phyloP scores from a whole-genome alignment of 92 coral and sea anemone species.

The Parazoanthus swiftii region DNA sequence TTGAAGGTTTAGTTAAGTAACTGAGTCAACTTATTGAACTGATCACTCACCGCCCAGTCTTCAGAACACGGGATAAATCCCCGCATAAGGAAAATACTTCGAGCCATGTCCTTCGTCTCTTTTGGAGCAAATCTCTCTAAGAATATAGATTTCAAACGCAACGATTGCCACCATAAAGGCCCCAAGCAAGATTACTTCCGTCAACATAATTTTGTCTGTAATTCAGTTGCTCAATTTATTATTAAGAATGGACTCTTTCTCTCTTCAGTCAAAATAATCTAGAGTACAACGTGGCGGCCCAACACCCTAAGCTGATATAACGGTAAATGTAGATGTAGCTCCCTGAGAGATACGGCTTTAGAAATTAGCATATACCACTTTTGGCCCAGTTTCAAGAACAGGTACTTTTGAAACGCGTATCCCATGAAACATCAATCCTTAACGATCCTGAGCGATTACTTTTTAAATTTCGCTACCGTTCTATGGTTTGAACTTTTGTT shows the following conservation, averaged over 20 bases:
- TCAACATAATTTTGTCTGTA: conserved; percentile 18
- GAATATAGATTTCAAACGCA: conserved; percentile 16
- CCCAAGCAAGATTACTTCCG: conserved; percentile 23
- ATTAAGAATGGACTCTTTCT: no score
- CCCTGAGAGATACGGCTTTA: background rate
- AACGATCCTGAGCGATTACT: background rate
- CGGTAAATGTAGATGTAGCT: background rate
- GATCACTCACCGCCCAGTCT: conserved; percentile 3
- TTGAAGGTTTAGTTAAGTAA: background rate
- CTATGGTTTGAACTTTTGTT: background rate
- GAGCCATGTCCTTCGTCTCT: background rate
- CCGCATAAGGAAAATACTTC: conserved; percentile 8
- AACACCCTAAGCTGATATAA: background rate
- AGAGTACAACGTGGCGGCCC: background rate
- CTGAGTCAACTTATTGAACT: background rate
- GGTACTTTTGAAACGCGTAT: conserved; percentile 15
- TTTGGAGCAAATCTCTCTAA: background rate
- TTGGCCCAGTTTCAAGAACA: conserved; percentile 29
- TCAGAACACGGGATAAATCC: conserved; percentile 27
- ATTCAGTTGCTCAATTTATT: background rate
- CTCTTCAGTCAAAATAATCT: background rate
- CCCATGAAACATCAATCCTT: background rate
- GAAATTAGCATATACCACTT: background rate
- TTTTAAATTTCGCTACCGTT: background rate
- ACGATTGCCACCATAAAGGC: conserved; percentile 14